Base-by-base conservation (phyloP, 1,140 invertebrate genomes). In the Nomia melanderi region DNA sequence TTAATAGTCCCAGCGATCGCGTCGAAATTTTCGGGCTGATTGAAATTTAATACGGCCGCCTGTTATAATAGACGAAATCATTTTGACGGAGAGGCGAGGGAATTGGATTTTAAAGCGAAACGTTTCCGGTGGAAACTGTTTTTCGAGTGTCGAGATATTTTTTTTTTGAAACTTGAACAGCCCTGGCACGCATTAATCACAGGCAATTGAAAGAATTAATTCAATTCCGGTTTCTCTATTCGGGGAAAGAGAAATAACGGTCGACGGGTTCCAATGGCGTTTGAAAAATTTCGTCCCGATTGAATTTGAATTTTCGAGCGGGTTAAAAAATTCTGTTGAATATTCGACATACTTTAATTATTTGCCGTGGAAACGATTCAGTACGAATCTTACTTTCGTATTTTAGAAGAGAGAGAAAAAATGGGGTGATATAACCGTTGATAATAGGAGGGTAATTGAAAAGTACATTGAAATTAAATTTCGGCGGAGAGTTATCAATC, bases 401-500 rank as follows among this genome's bases (percentile, higher is more conserved):
- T 39, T 39, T 8, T 39, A 39, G 8, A 39, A 39, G 4, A 39
- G 8, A 5, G 0, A 39, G 7, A 7, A 11, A 5, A 5, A 39
- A 39, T 1, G 36, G 11, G 2, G 11, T 39, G 7, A 39, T 9
- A 39, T n/a, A n/a, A n/a, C n/a, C n/a, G 50, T 53, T 53, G 11
- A 44, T 44, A 14, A n/a, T n/a, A n/a, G n/a, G n/a, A n/a, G 41
- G 47, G 6, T 23, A 29, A 56, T 56, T 29, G 12, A n/a, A 33
- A 33, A 60, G 27, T 27, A 11, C 17, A 11, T 11, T 0, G 20
- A 14, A 4, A 41, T 17, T 12, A 25, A 39, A 14, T 31, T 57
- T 20, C 4, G 4, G 6, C n/a, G 59, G 2, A 57, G 65, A 59
- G 77, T 50, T 27, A 31, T 64, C 78, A 8, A 33, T 63, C 41